Evolutionary conservation across 2,113 vertebrate species (phyloP).

Genomic region (Cygnus buccinator): DNA sequence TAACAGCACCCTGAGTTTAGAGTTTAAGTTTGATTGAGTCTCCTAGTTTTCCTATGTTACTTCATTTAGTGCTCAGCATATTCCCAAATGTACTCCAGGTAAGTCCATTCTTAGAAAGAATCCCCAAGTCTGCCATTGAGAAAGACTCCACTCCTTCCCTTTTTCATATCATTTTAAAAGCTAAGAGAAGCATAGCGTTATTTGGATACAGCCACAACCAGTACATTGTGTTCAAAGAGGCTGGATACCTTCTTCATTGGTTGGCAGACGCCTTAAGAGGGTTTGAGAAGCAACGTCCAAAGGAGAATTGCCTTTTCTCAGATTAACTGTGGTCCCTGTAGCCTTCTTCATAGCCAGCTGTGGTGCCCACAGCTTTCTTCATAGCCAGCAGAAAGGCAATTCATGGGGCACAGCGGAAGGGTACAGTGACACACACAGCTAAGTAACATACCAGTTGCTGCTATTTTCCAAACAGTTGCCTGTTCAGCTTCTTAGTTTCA

Average conservation of each 20-base stretch:
- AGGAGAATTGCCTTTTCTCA: background rate
- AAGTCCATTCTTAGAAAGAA: background rate
- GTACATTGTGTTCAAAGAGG: background rate
- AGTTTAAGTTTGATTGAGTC: background rate
- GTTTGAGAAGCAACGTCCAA: background rate
- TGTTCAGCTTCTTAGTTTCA: background rate
- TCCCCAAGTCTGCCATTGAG: background rate
- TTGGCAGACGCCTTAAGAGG: background rate
- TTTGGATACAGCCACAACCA: background rate
- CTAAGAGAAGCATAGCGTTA: background rate
- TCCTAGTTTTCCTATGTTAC: background rate
- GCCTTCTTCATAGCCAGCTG: background rate
- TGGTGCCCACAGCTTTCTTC: background rate
- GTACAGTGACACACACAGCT: background rate
- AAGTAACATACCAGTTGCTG: background rate
- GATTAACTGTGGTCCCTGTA: background rate
- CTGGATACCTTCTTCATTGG: background rate
- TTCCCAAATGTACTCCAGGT: background rate
- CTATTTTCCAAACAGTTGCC: background rate
- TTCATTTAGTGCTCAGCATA: background rate
- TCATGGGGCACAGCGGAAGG: background rate
- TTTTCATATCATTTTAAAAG: background rate
- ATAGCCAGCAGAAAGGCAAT: background rate
- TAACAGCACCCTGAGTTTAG: background rate
- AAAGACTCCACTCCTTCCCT: background rate